Evolutionary conservation across 2,797 vertebrate genomes (phyloP).

Genomic region (Sebastes oblongus): DNA sequence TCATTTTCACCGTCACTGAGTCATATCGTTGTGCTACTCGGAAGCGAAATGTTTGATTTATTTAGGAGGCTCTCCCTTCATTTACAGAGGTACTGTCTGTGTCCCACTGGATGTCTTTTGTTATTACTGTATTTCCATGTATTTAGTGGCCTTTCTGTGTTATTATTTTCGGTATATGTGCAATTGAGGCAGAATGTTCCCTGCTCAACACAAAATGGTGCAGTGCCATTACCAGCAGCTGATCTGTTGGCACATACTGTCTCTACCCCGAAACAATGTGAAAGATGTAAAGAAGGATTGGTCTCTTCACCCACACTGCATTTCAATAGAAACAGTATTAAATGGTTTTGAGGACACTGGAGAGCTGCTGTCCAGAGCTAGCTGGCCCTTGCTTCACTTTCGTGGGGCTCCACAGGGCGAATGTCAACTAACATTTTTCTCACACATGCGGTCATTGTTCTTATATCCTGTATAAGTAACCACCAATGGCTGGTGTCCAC

Average conservation of each 20-base stretch:
- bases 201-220: conserved; percentile 66
- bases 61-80: conserved; percentile 58
- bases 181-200: conserved; percentile 78
- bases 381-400: conserved; percentile 5
- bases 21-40: conserved; percentile 63
- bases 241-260: conserved; percentile 72
- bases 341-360: conserved; percentile 44
- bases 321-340: conserved; percentile 50
- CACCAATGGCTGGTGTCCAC: conserved; percentile 47
- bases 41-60: conserved; percentile 61
- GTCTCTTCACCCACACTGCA: conserved; percentile 35
- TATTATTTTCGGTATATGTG: conserved; percentile 70
- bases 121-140: conserved; percentile 76
- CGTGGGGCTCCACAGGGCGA: conserved; percentile 15
- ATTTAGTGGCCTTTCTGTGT: conserved; percentile 82
- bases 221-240: conserved; percentile 77
- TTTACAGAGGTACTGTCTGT: conserved; percentile 72
- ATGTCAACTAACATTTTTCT: conserved; percentile 55
- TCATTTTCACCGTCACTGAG: conserved; percentile 57
- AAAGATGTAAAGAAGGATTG: conserved; percentile 60
- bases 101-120: conserved; percentile 75
- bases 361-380: conserved; percentile 47
- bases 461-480: conserved; percentile 27
- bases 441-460: conserved; percentile 47
- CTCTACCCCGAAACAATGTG: conserved; percentile 77